Base-by-base conservation (phyloP, 2,888 invertebrate species). In the Entomobrya proxima region DNA sequence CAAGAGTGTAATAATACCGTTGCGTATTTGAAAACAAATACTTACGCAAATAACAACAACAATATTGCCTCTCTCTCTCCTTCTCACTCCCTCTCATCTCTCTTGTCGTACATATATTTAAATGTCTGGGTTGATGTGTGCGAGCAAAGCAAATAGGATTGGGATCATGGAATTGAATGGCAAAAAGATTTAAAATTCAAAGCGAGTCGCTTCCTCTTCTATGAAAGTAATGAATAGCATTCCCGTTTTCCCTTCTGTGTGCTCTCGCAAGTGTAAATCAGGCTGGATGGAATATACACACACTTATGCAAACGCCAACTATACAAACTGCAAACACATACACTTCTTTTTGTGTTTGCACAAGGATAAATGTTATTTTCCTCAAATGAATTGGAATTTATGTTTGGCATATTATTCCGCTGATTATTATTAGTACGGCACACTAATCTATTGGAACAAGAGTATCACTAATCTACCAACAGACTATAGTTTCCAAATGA, bases 381-480 rank as follows among this genome's bases (percentile, higher is more conserved):
- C 75, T 47, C 75, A 52, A 75, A 78, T 78, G 61, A 78, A 78
- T 78, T 78, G 78, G 64, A 64, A 44, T 64, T 64, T 78, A 44
- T 78, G 78, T 44, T 27, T 30, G 27, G 52, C 13, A 55, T 75
- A n/a, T n/a, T n/a, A 75, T 75, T 75, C 75, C 21, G 75, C 35
- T 75, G 75, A 75, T 75, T 75, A 75, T 75, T 55, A 75, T 50
- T 74, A 27, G 35, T 40, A 30, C 27, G 15, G 64, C 24, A 64
- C 37, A 47, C 15, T 40, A 77, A 78, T 64, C 44, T 78, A 78
- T 77, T 78, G 64, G 61, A 78, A 78, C 52, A 69, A 21, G n/a
- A 69, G 67, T 18, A 61, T 61, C n/a, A 24, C 58, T n/a, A 58
- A 18, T 55, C 11, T 30, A 27, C 64, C 32, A 27, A 32, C 64